Evolutionary conservation across 2,113 vertebrate genomes (phyloP).

Genomic region (Micromys minutus): DNA sequence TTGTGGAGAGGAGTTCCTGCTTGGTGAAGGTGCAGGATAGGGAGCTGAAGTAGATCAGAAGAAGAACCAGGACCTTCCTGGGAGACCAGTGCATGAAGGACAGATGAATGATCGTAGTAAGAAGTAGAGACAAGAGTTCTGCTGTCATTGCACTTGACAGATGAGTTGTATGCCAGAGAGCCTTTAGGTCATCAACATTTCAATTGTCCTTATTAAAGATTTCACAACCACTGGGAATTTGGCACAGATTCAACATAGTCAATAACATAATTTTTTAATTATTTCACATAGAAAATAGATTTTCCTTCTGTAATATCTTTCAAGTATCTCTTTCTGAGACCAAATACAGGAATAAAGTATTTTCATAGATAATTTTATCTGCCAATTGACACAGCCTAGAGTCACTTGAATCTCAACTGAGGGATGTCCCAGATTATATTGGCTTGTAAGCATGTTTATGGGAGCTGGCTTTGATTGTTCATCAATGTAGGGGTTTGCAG

Average conservation of each 20-base stretch:
- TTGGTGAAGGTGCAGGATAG: not conserved
- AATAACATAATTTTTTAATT: not conserved
- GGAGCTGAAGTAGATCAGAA: constrained; percentile 29
- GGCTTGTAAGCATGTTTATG: no score
- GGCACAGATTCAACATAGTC: not conserved
- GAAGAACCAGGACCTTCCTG: not conserved
- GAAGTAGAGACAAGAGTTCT: not conserved
- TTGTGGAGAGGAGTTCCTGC: not conserved
- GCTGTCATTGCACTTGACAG: not conserved
- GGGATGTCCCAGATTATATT: no score
- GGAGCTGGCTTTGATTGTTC: not conserved
- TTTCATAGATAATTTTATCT: not conserved
- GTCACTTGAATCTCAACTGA: no score
- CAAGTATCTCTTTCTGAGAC: not conserved
- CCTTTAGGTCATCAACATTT: not conserved
- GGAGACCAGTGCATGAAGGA: not conserved
- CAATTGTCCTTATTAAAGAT: not conserved
- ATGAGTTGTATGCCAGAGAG: not conserved
- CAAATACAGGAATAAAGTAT: not conserved
- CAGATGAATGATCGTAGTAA: not conserved
- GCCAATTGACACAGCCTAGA: not conserved
- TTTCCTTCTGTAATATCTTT: not conserved
- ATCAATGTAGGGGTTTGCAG: not conserved
- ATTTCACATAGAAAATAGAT: not conserved
- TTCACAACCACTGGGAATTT: not conserved